Percentiles rank a stretch among this genome's conserved stretches.
Conservation (phyloP, 2,113 vertebrate species). For the Syngnathoides biaculeatus region DNA sequence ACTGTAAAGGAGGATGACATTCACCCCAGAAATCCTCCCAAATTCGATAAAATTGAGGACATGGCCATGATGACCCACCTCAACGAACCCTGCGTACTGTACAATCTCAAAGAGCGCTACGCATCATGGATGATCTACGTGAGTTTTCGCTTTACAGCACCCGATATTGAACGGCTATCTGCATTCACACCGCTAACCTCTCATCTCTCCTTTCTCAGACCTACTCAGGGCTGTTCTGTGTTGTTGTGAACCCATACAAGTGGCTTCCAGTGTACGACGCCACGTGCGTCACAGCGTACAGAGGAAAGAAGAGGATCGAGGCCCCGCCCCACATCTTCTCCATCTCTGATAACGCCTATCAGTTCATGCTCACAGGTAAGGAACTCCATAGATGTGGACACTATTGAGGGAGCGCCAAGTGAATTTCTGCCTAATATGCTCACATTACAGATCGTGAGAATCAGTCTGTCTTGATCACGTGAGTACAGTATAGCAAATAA, state of each 20-base stretch:
- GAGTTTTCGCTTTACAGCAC: slow-evolving; percentile 12
- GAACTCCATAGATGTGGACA: neutral
- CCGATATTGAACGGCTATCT: neutral
- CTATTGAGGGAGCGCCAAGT: too few species aligned
- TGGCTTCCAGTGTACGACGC: slow-evolving; percentile 83
- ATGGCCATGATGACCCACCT: slow-evolving; percentile 81
- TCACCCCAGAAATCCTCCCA: slow-evolving; percentile 73
- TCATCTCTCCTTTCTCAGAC: slow-evolving; percentile 63
- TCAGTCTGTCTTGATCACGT: slow-evolving; percentile 83
- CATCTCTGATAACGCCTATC: slow-evolving; percentile 72
- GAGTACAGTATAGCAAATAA: slow-evolving; percentile 48
- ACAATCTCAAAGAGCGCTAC: slow-evolving; percentile 88
- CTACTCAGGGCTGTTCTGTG: slow-evolving; percentile 85
- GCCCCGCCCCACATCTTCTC: slow-evolving; percentile 71
- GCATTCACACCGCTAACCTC: neutral
- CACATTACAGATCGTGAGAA: slow-evolving; percentile 76
- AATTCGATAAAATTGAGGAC: slow-evolving; percentile 77
- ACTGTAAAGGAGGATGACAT: slow-evolving; percentile 75
- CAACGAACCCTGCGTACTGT: slow-evolving; percentile 73
- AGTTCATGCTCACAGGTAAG: slow-evolving; percentile 71
- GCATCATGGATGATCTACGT: slow-evolving; percentile 91
- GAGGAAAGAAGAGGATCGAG: slow-evolving; percentile 71
- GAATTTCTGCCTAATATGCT: neutral
- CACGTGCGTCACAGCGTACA: slow-evolving; percentile 50
- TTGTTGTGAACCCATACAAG: slow-evolving; percentile 87